Base-by-base conservation (phyloP, 2,888 invertebrate species). In the Polyommatus icarus region DNA sequence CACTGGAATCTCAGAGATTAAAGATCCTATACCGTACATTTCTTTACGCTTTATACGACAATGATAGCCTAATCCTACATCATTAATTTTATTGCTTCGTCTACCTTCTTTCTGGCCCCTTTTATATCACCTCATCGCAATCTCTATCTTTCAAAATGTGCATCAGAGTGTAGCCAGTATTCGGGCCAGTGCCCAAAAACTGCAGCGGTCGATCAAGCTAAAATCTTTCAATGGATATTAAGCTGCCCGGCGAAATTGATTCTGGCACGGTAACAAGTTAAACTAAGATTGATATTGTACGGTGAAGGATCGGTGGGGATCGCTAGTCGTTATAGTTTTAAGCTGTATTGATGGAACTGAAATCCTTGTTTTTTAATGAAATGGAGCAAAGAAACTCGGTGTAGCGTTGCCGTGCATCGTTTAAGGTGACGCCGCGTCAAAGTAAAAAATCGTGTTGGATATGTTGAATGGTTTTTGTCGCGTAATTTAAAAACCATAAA, bases 211-310 rank as follows among this genome's bases (percentile, higher is more conserved):
- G 32, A 67, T 67, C 67, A 67, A 15, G 67, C 18, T 67, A 32
- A 67, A 67, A 29, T 67, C 67, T 67, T 67, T 67, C 67, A 67
- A 32, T 32, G 67, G 29, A 67, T 67, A 32, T 67, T 67, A 67
- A 67, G 67, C 67, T 67, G 24, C 20, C 15, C 67, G 67, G 29
- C 67, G 29, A 67, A 29, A 67, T 67, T 67, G 67, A 67, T 67
- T 67, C 18, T 67, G 67, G 67, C 67, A 29, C 15, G 15, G 29
- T 32, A 32, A 67, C 67, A 67, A 67, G 67, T 32, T 32, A 18
- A 67, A 67, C 29, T 67, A 67, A 67, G 67, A 67, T 67, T 67
- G 67, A 67, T 67, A 67, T 67, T 15, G 67, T 29, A 67, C 67
- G 67, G 29, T 29, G 29, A 67, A 29, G 18, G 18, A 67, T 67